phyloP scores from a whole-genome alignment of 2,113 vertebrate species.

The Callithrix jacchus region DNA sequence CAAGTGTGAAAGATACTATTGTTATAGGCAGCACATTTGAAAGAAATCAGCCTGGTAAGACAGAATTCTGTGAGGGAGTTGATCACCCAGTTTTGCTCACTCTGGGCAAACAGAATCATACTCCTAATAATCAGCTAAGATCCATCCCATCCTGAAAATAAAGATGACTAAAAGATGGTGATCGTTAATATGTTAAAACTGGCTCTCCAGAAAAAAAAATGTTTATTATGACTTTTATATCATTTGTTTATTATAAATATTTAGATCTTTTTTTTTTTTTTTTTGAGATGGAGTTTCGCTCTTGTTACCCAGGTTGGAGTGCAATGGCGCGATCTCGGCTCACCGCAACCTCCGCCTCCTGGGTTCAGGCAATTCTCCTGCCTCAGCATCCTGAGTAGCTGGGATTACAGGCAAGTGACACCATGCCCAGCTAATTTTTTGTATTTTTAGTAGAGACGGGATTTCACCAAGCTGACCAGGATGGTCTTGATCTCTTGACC shows the following conservation, averaged over 20 bases:
- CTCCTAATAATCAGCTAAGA: not conserved
- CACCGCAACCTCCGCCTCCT: too few species aligned
- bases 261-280: not conserved
- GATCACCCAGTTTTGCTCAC: not conserved
- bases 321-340: too few species aligned
- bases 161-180: not conserved
- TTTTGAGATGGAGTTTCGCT: too few species aligned
- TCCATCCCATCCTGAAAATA: not conserved
- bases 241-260: not conserved
- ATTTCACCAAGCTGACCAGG: too few species aligned
- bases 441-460: too few species aligned
- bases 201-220: not conserved
- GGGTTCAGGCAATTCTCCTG: too few species aligned
- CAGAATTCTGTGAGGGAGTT: not conserved
- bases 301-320: too few species aligned
- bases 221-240: not conserved
- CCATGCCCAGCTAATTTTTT: too few species aligned
- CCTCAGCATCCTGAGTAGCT: too few species aligned
- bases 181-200: not conserved
- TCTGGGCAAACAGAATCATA: not conserved
- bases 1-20: conserved; percentile 7
- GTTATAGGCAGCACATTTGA: not conserved
- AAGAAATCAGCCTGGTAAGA: not conserved
- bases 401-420: too few species aligned
- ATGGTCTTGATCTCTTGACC: too few species aligned